phyloP scores from a whole-genome alignment of 2,797 vertebrate species.

The Phoebastria nigripes region DNA sequence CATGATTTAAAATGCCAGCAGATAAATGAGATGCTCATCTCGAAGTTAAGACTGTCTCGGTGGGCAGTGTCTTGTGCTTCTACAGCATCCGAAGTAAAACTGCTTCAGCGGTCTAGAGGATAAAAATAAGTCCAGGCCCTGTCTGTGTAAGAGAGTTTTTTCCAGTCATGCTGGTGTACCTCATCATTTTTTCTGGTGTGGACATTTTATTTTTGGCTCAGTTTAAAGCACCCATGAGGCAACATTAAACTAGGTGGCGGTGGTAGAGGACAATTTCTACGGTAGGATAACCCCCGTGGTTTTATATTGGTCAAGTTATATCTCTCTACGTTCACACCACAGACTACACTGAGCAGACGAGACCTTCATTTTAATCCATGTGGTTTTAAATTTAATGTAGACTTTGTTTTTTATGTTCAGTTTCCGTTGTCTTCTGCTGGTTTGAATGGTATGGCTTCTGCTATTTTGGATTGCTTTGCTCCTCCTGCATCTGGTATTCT shows the following conservation, averaged over 20 bases:
- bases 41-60: background rate
- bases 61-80: background rate
- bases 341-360: background rate
- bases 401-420: background rate
- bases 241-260: rapidly evolving
- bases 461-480: background rate
- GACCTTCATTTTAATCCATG: rapidly evolving
- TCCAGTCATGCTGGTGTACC: background rate
- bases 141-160: background rate
- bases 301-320: rapidly evolving
- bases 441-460: background rate
- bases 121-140: background rate
- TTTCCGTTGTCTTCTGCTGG: background rate
- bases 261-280: background rate
- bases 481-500: background rate
- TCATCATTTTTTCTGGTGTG: background rate
- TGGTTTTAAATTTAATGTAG: background rate
- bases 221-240: background rate
- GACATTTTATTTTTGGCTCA: background rate
- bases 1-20: background rate
- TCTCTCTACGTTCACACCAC: background rate
- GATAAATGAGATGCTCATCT: background rate
- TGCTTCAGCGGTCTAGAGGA: background rate
- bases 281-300: rapidly evolving
- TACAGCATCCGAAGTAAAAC: background rate